Conservation (phyloP, 2,113 vertebrate species). For the Hucho hucho region DNA sequence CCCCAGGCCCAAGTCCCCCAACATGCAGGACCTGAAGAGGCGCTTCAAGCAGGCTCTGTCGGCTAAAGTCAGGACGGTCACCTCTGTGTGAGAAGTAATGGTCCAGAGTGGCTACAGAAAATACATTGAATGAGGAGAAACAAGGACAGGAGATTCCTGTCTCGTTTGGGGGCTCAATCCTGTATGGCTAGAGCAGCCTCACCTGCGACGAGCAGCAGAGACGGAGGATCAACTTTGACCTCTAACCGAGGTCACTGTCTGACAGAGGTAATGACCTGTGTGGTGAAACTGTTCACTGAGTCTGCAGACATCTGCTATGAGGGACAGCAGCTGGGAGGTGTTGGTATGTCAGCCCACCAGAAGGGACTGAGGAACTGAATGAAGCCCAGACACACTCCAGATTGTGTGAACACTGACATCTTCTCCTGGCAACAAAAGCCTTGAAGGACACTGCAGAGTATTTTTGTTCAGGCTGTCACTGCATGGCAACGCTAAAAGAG, state of each 20-base stretch:
- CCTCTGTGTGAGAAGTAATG: conserved; percentile 84
- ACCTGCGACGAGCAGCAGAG: neutral
- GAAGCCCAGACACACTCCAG: conserved; percentile 1
- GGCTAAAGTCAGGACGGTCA: conserved; percentile 94
- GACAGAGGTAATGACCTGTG: neutral
- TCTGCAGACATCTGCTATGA: neutral
- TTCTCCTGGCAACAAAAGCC: conserved; percentile 54
- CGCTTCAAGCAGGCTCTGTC: conserved; percentile 96
- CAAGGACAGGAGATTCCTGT: conserved; percentile 9
- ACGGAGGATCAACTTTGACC: neutral
- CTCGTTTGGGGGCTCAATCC: conserved; percentile 19
- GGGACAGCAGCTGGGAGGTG: neutral
- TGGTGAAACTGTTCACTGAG: neutral
- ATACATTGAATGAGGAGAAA: conserved; percentile 9
- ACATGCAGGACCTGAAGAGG: conserved; percentile 98
- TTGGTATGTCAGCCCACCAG: neutral
- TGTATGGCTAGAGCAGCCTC: conserved; percentile 7
- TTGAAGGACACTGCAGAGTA: conserved; percentile 42
- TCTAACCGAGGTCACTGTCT: neutral
- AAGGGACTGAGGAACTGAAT: conserved; percentile 3
- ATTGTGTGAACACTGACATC: conserved; percentile 10
- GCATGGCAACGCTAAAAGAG: conserved; percentile 8
- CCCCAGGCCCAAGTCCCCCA: conserved; percentile 93
- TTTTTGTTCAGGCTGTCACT: conserved; percentile 26
- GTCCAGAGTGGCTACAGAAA: conserved; percentile 24